Conservation (phyloP, 2,888 invertebrate species). For the Heliconius cydno region DNA sequence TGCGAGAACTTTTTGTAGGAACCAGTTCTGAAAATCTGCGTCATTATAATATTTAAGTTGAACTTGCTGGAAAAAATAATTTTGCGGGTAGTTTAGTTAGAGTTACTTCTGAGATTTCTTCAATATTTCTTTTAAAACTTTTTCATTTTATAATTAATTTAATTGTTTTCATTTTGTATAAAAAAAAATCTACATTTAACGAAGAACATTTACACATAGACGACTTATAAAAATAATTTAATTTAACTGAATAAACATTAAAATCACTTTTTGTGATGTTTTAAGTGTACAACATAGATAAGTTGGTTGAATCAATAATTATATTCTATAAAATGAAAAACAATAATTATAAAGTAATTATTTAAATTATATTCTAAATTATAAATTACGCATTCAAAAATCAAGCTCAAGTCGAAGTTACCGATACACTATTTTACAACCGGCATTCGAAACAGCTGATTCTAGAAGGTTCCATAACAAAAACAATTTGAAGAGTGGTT, state of each 20-base stretch:
- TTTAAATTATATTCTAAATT: neutral
- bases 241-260: neutral
- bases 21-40: constrained; percentile 44
- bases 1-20: constrained; percentile 32
- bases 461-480: constrained; percentile 69
- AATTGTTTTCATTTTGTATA: neutral
- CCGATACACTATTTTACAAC: constrained; percentile 13
- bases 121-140: neutral
- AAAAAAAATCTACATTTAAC: too few species aligned
- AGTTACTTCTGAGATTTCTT: neutral
- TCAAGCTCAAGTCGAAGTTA: constrained; percentile 50
- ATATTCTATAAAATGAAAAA: neutral
- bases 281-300: neutral
- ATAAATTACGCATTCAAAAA: constrained; percentile 4
- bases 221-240: neutral
- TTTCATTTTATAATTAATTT: neutral
- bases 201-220: too few species aligned
- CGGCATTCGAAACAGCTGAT: constrained; percentile 67
- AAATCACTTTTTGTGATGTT: neutral
- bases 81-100: neutral
- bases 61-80: constrained; percentile 33
- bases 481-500: constrained; percentile 25
- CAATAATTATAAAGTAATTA: neutral
- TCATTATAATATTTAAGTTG: constrained; percentile 32
- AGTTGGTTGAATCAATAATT: neutral